phyloP scores from a whole-genome alignment of 2,797 vertebrate species.

The Pangasius larnaudii region DNA sequence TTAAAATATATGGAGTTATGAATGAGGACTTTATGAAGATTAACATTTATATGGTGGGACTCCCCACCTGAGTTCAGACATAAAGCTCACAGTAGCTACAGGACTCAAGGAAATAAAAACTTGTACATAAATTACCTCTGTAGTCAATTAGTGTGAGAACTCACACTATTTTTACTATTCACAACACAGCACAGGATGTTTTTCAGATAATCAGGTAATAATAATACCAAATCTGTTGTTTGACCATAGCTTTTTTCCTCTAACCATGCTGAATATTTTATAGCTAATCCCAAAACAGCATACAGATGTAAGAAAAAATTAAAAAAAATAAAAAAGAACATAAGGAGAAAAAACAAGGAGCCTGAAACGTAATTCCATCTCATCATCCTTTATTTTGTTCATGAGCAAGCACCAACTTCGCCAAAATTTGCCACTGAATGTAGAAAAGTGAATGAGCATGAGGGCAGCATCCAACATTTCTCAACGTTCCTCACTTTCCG shows the following conservation, averaged over 20 bases:
- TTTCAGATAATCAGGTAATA: neutral
- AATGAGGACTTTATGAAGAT: neutral
- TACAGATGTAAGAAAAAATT: too few relatives aligned
- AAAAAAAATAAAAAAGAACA: neutral
- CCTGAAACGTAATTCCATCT: constrained; percentile 70
- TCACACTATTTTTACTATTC: neutral
- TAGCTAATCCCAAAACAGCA: neutral
- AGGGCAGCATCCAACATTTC: constrained; percentile 73
- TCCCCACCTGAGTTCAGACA: neutral
- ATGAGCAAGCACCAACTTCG: constrained; percentile 82
- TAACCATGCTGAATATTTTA: neutral
- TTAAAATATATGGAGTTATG: neutral
- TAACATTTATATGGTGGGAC: neutral
- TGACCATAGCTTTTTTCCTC: neutral
- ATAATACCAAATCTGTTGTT: neutral
- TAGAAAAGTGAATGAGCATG: constrained; percentile 81
- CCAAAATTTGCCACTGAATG: constrained; percentile 76
- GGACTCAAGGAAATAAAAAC: neutral
- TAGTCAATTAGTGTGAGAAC: neutral
- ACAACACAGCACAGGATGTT: neutral
- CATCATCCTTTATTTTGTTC: constrained; percentile 83
- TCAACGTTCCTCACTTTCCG: constrained; percentile 67
- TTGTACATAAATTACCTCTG: neutral
- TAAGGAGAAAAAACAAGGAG: constrained; percentile 43
- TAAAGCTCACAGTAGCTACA: neutral